phyloP scores from a whole-genome alignment of 2,113 vertebrate genomes.

The Hirundichthys speculiger region DNA sequence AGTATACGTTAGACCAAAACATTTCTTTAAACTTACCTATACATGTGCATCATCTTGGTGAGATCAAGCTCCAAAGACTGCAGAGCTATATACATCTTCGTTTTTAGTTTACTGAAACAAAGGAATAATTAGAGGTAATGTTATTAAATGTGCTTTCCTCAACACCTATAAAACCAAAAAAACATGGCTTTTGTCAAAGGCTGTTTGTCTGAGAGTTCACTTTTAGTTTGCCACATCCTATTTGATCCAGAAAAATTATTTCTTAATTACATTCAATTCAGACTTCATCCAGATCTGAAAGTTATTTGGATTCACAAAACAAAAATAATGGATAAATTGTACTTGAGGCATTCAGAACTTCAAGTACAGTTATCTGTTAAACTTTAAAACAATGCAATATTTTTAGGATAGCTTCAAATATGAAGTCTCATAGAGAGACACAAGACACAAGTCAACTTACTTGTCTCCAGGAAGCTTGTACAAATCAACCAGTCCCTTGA shows the following conservation, averaged over 20 bases:
- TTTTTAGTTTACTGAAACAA: slow-evolving; percentile 91
- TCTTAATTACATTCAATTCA: neutral
- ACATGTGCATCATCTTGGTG: slow-evolving; percentile 98
- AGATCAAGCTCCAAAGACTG: slow-evolving; percentile 97
- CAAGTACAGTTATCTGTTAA: neutral
- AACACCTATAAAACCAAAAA: neutral
- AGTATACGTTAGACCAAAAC: neutral
- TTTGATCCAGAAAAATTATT: neutral
- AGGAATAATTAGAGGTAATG: neutral
- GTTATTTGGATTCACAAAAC: neutral
- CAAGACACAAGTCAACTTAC: slow-evolving; percentile 82
- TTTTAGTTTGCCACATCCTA: neutral
- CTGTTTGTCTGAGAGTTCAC: neutral
- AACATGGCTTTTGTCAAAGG: neutral
- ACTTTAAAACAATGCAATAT: too few relatives aligned
- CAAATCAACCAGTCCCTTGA: slow-evolving; percentile 95
- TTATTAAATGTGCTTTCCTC: neutral
- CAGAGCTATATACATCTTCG: slow-evolving; percentile 97
- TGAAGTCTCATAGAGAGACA: neutral
- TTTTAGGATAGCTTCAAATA: too few relatives aligned
- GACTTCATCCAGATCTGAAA: too few relatives aligned
- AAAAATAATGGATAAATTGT: neutral
- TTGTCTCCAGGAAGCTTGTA: slow-evolving; percentile 98
- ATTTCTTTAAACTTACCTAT: slow-evolving; percentile 81
- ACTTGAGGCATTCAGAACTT: neutral